Conservation (phyloP, 2,113 vertebrate species). For the Scopus umbretta region DNA sequence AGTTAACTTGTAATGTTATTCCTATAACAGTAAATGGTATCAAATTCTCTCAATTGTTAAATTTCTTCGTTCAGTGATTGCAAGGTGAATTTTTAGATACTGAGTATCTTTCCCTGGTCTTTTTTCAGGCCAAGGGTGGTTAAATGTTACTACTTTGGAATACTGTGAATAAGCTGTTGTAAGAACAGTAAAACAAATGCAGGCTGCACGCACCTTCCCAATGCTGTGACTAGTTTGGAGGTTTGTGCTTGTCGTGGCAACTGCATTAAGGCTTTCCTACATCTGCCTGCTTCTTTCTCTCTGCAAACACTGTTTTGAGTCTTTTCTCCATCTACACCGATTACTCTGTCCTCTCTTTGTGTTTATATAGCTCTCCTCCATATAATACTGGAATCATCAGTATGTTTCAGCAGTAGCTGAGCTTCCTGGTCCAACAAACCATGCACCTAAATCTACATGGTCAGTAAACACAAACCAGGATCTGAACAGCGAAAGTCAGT, state of each 20-base stretch:
- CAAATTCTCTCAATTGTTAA: not conserved
- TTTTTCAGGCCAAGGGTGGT: not conserved
- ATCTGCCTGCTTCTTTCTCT: not conserved
- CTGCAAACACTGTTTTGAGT: not conserved
- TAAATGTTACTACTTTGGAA: not conserved
- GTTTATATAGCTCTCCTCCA: not conserved
- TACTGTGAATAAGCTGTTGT: not conserved
- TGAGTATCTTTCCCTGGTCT: not conserved
- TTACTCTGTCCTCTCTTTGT: not conserved
- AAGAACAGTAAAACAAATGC: not conserved
- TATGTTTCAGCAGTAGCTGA: not conserved
- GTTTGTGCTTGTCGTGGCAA: not conserved
- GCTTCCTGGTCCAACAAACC: not conserved
- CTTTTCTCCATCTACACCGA: fast-evolving
- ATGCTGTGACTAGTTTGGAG: not conserved
- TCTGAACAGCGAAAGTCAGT: not conserved
- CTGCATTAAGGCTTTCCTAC: not conserved
- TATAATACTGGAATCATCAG: not conserved
- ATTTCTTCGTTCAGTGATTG: not conserved
- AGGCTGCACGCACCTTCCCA: not conserved
- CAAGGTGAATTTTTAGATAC: not conserved
- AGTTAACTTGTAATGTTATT: not conserved
- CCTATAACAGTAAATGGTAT: not conserved
- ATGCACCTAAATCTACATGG: not conserved
- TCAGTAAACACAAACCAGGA: not conserved